These are phyloP conservation scores for Procambarus virginalis DNA, from an alignment of 1,140 invertebrate species.

Conservation along the genomic window DNA sequence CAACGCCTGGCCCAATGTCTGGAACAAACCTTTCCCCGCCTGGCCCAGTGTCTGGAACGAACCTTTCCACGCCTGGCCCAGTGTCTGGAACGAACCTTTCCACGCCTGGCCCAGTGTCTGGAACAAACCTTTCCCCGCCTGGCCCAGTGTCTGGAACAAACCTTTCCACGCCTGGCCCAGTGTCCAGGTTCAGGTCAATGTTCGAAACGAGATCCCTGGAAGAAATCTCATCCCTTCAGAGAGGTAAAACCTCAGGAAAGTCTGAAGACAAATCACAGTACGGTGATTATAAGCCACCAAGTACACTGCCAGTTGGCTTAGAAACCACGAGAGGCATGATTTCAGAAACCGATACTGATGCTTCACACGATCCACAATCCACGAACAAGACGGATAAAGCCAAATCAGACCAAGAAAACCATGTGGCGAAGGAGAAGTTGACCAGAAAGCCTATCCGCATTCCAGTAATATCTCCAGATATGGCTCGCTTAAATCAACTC, in stretches of 20 bases:
- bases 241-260: background rate
- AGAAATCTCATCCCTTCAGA: slow-evolving; percentile 46
- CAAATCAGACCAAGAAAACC: background rate
- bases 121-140: background rate
- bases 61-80: no score
- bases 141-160: background rate
- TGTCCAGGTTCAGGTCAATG: slow-evolving; percentile 29
- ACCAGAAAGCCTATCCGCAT: background rate
- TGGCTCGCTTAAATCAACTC: slow-evolving; percentile 29
- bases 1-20: no score
- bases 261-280: background rate
- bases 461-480: slow-evolving; percentile 43
- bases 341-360: background rate
- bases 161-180: slow-evolving; percentile 2
- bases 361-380: background rate
- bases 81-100: no score
- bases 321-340: background rate
- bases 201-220: slow-evolving; percentile 42
- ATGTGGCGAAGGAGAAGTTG: background rate
- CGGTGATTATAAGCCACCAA: background rate
- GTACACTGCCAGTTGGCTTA: no score
- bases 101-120: background rate
- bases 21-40: no score
- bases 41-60: no score
- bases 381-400: background rate